Evolutionary conservation across 2,113 vertebrate species (phyloP).

Genomic region (Chlorodrepanis virens): DNA sequence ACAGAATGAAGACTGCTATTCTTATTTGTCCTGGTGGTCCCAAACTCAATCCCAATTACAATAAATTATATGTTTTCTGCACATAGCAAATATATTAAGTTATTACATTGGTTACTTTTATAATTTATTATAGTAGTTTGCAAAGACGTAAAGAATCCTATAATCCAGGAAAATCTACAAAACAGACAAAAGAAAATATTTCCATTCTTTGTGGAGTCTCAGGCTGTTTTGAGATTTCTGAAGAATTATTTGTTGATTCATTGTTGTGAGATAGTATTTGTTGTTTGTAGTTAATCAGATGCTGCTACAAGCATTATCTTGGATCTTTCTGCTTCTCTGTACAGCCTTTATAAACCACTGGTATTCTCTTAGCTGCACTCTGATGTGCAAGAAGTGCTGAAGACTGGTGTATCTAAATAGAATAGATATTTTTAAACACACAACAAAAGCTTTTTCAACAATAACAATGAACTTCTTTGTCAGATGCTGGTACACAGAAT

Average conservation of each 20-base stretch:
- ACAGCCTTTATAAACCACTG: not conserved
- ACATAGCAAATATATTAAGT: not conserved
- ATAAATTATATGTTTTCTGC: not conserved
- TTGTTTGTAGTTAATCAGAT: not conserved
- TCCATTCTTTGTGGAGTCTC: not conserved
- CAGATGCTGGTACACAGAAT: not conserved
- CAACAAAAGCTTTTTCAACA: not conserved
- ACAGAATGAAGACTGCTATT: not conserved
- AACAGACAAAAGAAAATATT: not conserved
- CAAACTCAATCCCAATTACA: not conserved
- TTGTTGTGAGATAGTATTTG: not conserved
- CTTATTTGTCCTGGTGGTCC: not conserved
- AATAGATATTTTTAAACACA: not conserved
- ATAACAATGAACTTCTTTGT: not conserved
- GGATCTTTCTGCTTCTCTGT: not conserved
- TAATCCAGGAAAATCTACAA: not conserved
- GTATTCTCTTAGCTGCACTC: not conserved
- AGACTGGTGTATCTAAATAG: not conserved
- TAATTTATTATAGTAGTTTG: not conserved
- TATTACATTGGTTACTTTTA: not conserved
- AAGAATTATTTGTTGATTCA: not conserved
- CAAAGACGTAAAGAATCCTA: not conserved
- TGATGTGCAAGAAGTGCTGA: not conserved
- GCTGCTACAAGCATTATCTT: not conserved
- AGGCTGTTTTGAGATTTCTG: not conserved